A percentile compares a stretch with the other conserved stretches of the same genome.
phyloP scores from a whole-genome alignment of 2,113 vertebrate genomes.

The Phoenicopterus ruber region DNA sequence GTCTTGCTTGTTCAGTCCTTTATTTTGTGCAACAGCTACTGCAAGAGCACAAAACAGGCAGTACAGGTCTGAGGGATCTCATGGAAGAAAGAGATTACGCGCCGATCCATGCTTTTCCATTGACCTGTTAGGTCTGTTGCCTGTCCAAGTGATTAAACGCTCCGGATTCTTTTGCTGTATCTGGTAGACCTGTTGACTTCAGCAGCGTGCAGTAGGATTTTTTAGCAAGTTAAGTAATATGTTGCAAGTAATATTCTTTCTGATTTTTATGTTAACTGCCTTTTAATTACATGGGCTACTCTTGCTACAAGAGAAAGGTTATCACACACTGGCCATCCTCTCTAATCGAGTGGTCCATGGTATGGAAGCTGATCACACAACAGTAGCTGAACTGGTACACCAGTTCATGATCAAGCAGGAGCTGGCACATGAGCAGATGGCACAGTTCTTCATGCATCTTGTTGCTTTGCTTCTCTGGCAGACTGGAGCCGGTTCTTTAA shows the following conservation, averaged over 20 bases:
- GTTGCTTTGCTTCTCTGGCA: neutral
- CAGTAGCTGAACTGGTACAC: neutral
- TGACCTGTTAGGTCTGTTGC: neutral
- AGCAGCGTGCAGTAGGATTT: neutral
- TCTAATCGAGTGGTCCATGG: accelerated
- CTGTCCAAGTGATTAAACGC: neutral
- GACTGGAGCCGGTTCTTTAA: neutral
- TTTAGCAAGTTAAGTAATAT: neutral
- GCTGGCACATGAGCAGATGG: neutral
- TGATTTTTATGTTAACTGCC: accelerated
- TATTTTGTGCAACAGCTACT: accelerated
- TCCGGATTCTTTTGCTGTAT: accelerated
- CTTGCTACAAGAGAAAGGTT: neutral
- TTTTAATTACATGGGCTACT: neutral
- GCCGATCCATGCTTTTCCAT: accelerated
- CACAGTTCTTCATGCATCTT: neutral
- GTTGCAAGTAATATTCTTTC: neutral
- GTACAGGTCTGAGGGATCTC: neutral
- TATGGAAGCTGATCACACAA: neutral
- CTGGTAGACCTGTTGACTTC: neutral
- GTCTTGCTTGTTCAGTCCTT: neutral
- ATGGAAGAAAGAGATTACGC: accelerated
- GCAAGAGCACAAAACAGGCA: neutral
- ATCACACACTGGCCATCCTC: accelerated
- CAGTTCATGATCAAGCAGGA: neutral